Percentiles rank a stretch among this genome's conserved stretches.
These are phyloP conservation scores for Indicator maculatus DNA, from an alignment of 2,113 vertebrate species.

Conservation along the genomic window DNA sequence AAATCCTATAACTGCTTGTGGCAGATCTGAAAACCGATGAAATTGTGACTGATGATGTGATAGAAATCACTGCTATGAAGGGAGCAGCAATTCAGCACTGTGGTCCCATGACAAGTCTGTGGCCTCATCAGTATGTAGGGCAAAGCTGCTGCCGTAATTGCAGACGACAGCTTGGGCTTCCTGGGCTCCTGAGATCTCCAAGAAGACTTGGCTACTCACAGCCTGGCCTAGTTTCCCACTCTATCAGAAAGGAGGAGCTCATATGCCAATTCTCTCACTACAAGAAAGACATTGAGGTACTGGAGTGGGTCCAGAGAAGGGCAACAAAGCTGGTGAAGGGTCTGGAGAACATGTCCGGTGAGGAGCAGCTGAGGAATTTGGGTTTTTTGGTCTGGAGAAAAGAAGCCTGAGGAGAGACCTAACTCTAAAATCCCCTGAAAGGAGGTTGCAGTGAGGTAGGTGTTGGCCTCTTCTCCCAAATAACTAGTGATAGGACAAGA, in stretches of 20 bases:
- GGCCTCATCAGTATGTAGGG: background rate
- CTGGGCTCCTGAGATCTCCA: background rate
- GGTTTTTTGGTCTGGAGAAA: too few species aligned
- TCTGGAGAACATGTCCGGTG: too few species aligned
- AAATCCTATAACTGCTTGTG: background rate
- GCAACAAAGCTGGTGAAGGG: too few species aligned
- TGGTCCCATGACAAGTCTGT: background rate
- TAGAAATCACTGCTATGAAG: background rate
- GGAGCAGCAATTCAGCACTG: background rate
- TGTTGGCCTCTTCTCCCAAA: too few species aligned
- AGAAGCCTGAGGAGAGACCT: too few species aligned
- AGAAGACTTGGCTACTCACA: background rate
- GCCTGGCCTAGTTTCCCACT: background rate
- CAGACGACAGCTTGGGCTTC: background rate
- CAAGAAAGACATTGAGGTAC: too few species aligned
- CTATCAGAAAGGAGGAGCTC: background rate
- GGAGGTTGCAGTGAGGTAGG: too few species aligned
- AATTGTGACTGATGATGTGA: background rate
- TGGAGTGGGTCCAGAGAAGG: too few species aligned
- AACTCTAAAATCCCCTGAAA: too few species aligned
- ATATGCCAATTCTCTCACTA: background rate
- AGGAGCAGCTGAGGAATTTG: too few species aligned
- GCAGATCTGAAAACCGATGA: slow-evolving; percentile 9
- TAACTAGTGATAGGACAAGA: too few species aligned
- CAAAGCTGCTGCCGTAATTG: background rate